Percentiles rank a stretch among this genome's conserved stretches.
Conservation (phyloP, 2,797 vertebrate genomes). For the Coracias cyanogaster region DNA sequence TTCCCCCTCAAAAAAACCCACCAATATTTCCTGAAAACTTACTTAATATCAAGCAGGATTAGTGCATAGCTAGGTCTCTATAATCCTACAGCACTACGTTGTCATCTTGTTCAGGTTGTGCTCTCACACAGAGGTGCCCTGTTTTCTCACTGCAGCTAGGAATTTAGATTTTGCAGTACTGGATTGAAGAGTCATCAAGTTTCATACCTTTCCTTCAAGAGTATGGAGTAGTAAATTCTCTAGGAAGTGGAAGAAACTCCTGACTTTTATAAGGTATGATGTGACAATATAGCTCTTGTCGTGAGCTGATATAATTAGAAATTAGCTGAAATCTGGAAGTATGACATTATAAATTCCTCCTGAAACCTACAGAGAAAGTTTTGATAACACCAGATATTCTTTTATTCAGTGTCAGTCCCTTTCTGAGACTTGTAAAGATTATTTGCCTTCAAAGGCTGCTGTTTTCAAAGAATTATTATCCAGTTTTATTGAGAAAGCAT, state of each 20-base stretch:
- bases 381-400: background rate
- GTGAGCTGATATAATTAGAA: background rate
- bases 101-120: background rate
- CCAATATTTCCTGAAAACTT: background rate
- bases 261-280: background rate
- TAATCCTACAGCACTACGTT: background rate
- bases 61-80: background rate
- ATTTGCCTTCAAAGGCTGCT: background rate
- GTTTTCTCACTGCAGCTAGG: background rate
- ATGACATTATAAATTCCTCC: background rate
- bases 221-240: background rate
- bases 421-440: background rate
- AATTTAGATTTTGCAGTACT: background rate
- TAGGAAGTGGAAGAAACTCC: background rate
- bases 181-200: background rate
- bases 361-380: background rate
- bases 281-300: background rate
- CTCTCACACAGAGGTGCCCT: background rate
- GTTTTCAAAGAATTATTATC: background rate
- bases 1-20: rapidly evolving
- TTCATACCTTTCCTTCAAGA: background rate
- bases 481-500: background rate
- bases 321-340: background rate
- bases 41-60: background rate
- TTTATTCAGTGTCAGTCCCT: background rate